Percentiles rank a stretch among this genome's conserved stretches.
phyloP scores from a whole-genome alignment of 2,113 vertebrate species.

The Mionectes macconnelli region DNA sequence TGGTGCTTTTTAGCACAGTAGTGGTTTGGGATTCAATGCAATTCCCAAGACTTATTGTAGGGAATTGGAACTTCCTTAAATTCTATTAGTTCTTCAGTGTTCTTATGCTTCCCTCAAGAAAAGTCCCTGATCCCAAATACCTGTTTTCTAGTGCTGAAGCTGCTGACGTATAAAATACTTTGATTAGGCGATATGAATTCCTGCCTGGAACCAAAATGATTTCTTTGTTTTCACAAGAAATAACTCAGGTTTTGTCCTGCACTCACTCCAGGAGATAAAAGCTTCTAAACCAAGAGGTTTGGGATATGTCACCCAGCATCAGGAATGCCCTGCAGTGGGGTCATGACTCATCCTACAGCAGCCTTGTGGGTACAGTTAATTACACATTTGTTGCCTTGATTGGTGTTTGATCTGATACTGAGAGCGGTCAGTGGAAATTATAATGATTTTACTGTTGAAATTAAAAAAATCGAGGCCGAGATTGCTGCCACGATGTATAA shows the following conservation, averaged over 20 bases:
- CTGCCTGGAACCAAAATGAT: neutral
- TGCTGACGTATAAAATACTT: neutral
- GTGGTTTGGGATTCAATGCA: neutral
- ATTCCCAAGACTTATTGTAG: neutral
- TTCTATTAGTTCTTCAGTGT: neutral
- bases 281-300: neutral
- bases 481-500: neutral
- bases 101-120: too few relatives aligned
- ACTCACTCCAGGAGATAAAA: neutral
- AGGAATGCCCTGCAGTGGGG: neutral
- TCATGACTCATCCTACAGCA: neutral
- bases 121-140: neutral
- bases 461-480: neutral
- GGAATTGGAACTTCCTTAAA: neutral
- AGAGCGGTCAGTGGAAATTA: neutral
- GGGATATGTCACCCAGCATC: rapidly evolving
- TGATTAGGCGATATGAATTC: neutral
- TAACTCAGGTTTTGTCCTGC: neutral
- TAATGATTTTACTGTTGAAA: neutral
- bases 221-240: neutral
- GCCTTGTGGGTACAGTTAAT: neutral
- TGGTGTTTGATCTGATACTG: neutral
- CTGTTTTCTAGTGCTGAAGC: neutral
- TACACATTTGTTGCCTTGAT: neutral
- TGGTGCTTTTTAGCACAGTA: neutral